Evolutionary conservation across 2,888 invertebrate species (phyloP).

Genomic region (Pomacea canaliculata): DNA sequence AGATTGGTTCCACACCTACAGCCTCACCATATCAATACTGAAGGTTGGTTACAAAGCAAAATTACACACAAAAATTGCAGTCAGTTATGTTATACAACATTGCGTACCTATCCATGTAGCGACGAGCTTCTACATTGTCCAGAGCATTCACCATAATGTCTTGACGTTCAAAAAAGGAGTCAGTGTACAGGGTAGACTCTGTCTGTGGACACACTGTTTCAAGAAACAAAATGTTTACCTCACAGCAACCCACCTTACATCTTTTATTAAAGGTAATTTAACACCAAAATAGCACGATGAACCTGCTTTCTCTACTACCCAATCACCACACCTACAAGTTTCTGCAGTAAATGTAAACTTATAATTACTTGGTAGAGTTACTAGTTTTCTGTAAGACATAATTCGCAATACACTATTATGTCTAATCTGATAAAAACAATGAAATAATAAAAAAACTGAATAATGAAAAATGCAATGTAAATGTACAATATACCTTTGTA

Average conservation of each 20-base stretch:
- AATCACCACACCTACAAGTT: background rate
- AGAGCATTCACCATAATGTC: slow-evolving; percentile 97
- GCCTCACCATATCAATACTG: too few species aligned
- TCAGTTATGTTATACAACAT: too few species aligned
- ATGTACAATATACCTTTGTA: slow-evolving; percentile 59
- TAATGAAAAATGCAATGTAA: too few species aligned
- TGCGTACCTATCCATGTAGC: slow-evolving; percentile 47
- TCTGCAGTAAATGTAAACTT: too few species aligned
- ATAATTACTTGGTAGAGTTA: too few species aligned
- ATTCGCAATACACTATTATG: too few species aligned
- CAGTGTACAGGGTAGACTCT: slow-evolving; percentile 88
- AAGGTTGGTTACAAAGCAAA: too few species aligned
- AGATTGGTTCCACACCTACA: too few species aligned
- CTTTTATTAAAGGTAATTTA: background rate
- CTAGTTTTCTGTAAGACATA: too few species aligned
- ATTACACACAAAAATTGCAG: too few species aligned
- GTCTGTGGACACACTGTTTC: slow-evolving; percentile 89
- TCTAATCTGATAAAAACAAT: too few species aligned
- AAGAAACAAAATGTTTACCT: background rate
- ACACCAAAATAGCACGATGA: background rate
- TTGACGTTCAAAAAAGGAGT: slow-evolving; percentile 90
- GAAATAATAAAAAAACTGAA: too few species aligned
- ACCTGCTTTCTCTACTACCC: background rate
- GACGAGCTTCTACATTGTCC: slow-evolving; percentile 96
- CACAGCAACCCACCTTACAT: background rate